Conservation (phyloP, 1,140 invertebrate species). For the Drosophila malerkotliana region DNA sequence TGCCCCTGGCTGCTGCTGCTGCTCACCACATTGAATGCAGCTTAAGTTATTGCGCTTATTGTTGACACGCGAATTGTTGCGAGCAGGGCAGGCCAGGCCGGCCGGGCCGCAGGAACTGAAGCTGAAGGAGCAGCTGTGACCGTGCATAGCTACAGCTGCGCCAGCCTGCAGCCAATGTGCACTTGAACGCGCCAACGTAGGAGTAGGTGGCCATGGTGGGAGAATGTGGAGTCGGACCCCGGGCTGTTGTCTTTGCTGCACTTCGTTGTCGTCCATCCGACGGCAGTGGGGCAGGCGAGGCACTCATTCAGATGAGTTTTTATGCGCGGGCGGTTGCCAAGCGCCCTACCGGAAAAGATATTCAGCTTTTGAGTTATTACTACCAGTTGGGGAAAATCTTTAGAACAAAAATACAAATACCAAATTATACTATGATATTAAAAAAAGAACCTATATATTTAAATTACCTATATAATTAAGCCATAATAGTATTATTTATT, state of each 20-base stretch:
- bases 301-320: slow-evolving; percentile 81
- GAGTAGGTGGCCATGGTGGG: slow-evolving; percentile 9
- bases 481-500: background rate
- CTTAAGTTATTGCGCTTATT: slow-evolving; percentile 82
- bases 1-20: slow-evolving; percentile 18
- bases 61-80: slow-evolving; percentile 75
- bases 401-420: background rate
- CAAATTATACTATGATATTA: background rate
- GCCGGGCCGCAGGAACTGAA: slow-evolving; percentile 16
- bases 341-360: slow-evolving; percentile 37
- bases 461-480: background rate
- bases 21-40: slow-evolving; percentile 61
- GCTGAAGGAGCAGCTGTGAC: slow-evolving; percentile 62
- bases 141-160: slow-evolving; percentile 44
- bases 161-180: slow-evolving; percentile 59
- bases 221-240: slow-evolving; percentile 5
- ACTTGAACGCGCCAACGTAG: slow-evolving; percentile 53
- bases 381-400: background rate
- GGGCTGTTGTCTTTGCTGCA: slow-evolving; percentile 58
- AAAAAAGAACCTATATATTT: too few species aligned
- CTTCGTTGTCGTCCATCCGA: slow-evolving; percentile 51
- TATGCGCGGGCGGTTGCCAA: slow-evolving; percentile 63
- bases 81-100: slow-evolving; percentile 11
- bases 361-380: slow-evolving; percentile 22
- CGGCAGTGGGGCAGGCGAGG: slow-evolving; percentile 34